Evolutionary conservation across 2,113 vertebrate genomes (phyloP).

Genomic region (Tragelaphus strepsiceros): DNA sequence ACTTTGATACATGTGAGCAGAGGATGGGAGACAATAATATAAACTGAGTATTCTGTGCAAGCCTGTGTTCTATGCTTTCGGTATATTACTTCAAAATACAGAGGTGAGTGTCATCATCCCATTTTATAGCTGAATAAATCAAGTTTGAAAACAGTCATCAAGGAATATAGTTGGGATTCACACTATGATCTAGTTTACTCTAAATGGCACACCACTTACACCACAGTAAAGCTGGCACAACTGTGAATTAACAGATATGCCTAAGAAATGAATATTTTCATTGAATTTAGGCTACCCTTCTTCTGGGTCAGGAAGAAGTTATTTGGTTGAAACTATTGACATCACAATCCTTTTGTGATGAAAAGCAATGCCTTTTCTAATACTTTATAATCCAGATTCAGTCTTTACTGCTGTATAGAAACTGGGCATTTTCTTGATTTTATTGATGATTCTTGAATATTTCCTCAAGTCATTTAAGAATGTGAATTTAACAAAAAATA

Average conservation of each 20-base stretch:
- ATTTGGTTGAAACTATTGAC: background rate
- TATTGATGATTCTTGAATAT: background rate
- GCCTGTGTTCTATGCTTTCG: background rate
- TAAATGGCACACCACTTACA: background rate
- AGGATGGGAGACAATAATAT: background rate
- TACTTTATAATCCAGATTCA: background rate
- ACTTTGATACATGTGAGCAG: background rate
- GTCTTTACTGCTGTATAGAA: background rate
- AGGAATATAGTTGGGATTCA: background rate
- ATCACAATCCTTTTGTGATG: background rate
- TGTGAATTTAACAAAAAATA: constrained; percentile 23
- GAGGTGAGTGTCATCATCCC: background rate
- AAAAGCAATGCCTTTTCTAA: background rate
- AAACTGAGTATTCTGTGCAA: background rate
- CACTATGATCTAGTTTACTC: background rate
- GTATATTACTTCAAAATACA: background rate
- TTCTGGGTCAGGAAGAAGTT: background rate
- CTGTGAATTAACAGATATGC: background rate
- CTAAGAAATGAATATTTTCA: background rate
- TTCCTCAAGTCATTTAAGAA: background rate
- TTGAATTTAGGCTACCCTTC: background rate
- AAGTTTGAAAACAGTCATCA: background rate
- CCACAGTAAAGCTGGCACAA: background rate
- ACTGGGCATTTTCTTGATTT: background rate
- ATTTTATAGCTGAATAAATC: background rate